These are phyloP conservation scores for Phaonia tiefii DNA, from an alignment of 2,888 invertebrate species.

Conservation along the genomic window DNA sequence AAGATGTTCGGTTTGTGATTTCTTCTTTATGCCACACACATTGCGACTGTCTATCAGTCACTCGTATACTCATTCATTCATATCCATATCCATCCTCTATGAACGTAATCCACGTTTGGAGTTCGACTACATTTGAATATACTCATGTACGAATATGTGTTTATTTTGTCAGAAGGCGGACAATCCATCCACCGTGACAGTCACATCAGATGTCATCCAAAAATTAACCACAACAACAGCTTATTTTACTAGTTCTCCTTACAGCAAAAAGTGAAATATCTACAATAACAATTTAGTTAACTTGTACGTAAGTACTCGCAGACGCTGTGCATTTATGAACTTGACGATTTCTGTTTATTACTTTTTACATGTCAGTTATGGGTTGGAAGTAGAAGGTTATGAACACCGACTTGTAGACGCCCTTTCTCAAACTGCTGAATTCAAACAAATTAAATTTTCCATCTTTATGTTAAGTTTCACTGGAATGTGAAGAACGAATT, in stretches of 20 bases:
- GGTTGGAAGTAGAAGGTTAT: too few species aligned
- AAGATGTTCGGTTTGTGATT: conserved; percentile 37
- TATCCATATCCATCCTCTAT: background rate
- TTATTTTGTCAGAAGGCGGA: conserved; percentile 47
- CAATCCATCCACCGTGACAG: conserved; percentile 26
- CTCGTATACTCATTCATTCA: conserved; percentile 23
- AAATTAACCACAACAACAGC: background rate
- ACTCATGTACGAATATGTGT: conserved; percentile 7
- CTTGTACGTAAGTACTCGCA: too few species aligned
- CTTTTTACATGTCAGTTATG: too few species aligned
- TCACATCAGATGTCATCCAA: background rate
- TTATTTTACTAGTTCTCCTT: conserved; percentile 17
- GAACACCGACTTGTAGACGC: too few species aligned
- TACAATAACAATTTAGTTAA: background rate
- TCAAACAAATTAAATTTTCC: too few species aligned
- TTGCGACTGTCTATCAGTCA: background rate
- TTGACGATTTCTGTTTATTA: too few species aligned
- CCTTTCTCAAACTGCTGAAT: too few species aligned
- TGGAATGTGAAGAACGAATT: too few species aligned
- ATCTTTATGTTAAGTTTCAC: too few species aligned
- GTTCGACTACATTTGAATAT: background rate
- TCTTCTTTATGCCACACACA: conserved; percentile 3
- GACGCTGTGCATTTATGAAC: too few species aligned
- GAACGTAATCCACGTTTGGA: background rate
- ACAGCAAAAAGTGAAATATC: too few species aligned